Percentiles rank a stretch among this genome's conserved stretches.
Conservation (phyloP, 2,797 vertebrate genomes). For the Brachymystax lenok region DNA sequence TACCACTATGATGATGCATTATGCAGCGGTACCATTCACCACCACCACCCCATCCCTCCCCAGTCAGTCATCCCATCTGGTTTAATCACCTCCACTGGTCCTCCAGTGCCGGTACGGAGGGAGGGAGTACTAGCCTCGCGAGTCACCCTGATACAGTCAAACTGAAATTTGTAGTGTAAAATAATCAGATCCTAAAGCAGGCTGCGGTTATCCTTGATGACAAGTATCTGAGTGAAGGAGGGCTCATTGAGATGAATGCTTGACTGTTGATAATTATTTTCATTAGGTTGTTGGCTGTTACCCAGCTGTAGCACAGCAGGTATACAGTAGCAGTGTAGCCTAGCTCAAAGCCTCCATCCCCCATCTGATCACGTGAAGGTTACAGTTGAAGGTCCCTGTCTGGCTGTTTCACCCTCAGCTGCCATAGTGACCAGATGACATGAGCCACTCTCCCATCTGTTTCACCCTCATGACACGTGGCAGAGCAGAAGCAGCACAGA, state of each 20-base stretch:
- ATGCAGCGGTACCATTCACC: constrained; percentile 11
- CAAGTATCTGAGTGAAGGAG: neutral
- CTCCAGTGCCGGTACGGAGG: neutral
- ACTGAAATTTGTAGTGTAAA: neutral
- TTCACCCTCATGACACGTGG: neutral
- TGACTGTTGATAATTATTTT: neutral
- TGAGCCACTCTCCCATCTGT: neutral
- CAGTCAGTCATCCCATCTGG: constrained; percentile 22
- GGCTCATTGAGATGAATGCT: neutral
- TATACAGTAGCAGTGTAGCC: neutral
- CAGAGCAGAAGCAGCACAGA: neutral
- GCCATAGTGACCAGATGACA: constrained; percentile 11
- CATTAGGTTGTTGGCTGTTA: neutral
- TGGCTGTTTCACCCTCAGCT: constrained; percentile 8
- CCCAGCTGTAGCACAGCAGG: neutral
- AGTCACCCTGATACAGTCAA: neutral
- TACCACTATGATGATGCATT: constrained; percentile 22
- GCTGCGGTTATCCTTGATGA: neutral
- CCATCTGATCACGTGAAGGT: neutral
- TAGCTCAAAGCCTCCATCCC: neutral
- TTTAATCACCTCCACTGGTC: constrained; percentile 2
- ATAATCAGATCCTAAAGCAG: neutral
- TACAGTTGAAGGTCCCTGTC: neutral
- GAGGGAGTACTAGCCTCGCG: neutral
- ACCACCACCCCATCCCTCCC: constrained; percentile 1